phyloP scores from a whole-genome alignment of 2,797 vertebrate genomes.

The Macrochelys suwanniensis region DNA sequence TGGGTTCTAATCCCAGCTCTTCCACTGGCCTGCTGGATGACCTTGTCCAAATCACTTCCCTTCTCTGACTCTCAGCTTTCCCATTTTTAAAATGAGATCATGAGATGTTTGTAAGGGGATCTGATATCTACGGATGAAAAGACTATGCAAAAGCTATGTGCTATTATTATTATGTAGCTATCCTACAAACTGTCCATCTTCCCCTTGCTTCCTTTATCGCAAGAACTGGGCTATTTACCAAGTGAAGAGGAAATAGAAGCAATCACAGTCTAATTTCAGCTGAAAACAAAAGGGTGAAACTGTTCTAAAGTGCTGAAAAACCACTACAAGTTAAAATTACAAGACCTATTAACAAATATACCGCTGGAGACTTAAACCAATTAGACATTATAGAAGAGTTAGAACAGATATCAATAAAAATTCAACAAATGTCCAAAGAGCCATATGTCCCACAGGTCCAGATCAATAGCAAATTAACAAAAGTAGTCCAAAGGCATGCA shows the following conservation, averaged over 20 bases:
- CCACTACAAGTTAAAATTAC: rapidly evolving
- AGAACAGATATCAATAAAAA: background rate
- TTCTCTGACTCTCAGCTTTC: rapidly evolving
- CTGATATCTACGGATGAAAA: constrained; percentile 18
- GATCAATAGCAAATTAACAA: constrained; percentile 27
- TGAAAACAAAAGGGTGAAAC: background rate
- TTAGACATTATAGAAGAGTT: background rate
- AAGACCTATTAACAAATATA: background rate
- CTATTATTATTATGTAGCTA: background rate
- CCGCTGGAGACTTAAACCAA: background rate
- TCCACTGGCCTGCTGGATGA: rapidly evolving
- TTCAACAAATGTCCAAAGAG: background rate
- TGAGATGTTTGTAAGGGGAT: background rate
- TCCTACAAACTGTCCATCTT: constrained; percentile 25
- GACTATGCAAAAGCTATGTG: background rate
- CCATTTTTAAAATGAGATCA: background rate
- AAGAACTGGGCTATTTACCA: constrained; percentile 57
- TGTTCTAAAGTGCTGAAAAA: background rate
- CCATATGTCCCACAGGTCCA: background rate
- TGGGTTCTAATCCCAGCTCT: background rate
- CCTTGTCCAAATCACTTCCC: background rate
- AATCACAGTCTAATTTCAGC: background rate
- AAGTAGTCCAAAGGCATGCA: background rate
- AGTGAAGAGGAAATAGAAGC: constrained; percentile 30
- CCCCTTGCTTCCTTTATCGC: constrained; percentile 11